Evolutionary conservation across 2,797 vertebrate genomes (phyloP).

Genomic region (Chromis chromis): DNA sequence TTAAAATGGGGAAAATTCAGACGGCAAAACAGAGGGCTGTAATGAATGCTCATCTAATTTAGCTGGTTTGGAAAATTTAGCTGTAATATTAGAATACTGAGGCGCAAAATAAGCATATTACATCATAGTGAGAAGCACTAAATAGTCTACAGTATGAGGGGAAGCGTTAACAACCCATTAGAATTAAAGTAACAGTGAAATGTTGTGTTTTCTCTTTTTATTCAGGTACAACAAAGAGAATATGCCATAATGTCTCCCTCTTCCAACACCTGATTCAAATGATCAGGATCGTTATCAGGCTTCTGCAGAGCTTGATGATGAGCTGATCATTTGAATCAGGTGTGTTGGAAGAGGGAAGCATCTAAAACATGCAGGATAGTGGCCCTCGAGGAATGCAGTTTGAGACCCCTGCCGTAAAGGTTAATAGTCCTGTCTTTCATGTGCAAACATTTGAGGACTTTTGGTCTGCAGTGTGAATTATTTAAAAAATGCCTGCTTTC

Average conservation of each 20-base stretch:
- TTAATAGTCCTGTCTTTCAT: not conserved
- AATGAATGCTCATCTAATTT: constrained; percentile 57
- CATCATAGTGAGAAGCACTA: constrained; percentile 29
- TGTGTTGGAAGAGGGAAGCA: too few species aligned
- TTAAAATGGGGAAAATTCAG: constrained; percentile 46
- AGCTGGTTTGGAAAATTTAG: constrained; percentile 53
- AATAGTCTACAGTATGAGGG: constrained; percentile 4
- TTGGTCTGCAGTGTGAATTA: not conserved
- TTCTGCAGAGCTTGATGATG: too few species aligned
- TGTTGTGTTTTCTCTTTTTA: constrained; percentile 1
- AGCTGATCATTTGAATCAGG: too few species aligned
- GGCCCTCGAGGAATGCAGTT: too few species aligned
- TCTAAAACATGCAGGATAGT: too few species aligned
- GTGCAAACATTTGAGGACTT: not conserved
- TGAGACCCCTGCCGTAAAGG: too few species aligned
- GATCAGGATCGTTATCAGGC: too few species aligned
- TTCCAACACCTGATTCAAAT: too few species aligned
- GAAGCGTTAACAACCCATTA: not conserved
- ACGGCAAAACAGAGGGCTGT: constrained; percentile 40
- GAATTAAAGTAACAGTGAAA: constrained; percentile 14
- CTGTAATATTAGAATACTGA: constrained; percentile 43
- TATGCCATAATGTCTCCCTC: too few species aligned
- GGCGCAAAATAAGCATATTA: constrained; percentile 28
- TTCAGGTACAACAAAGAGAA: not conserved
- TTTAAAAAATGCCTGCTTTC: constrained; percentile 6